A percentile compares a stretch with the other conserved stretches of the same genome.
Evolutionary conservation across 2,113 vertebrate genomes (phyloP).

Genomic region (Pseudorasbora parva): DNA sequence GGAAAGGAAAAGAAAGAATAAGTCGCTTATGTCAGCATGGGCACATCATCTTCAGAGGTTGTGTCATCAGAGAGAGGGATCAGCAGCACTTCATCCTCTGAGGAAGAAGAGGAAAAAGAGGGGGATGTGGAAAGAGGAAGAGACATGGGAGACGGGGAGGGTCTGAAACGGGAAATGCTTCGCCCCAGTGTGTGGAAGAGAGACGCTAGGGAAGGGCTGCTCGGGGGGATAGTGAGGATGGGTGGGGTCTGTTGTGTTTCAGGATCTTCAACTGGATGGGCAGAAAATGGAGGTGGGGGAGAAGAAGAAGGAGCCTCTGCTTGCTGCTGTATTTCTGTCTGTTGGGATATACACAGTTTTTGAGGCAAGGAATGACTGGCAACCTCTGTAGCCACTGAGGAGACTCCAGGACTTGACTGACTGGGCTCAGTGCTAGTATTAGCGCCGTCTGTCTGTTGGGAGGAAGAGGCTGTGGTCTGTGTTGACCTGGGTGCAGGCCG

Average conservation of each 20-base stretch:
- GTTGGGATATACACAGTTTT: slow-evolving; percentile 71
- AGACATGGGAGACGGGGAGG: slow-evolving; percentile 68
- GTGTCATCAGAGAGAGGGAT: slow-evolving; percentile 83
- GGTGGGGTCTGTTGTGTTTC: slow-evolving; percentile 58
- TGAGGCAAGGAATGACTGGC: slow-evolving; percentile 75
- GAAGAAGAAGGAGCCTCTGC: slow-evolving; percentile 43
- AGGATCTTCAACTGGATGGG: slow-evolving; percentile 28
- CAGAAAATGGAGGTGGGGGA: not conserved
- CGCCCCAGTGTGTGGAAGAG: slow-evolving; percentile 71
- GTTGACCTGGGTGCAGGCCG: slow-evolving; percentile 69
- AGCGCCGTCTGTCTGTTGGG: slow-evolving; percentile 64
- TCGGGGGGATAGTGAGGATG: slow-evolving; percentile 59
- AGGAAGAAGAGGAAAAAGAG: slow-evolving; percentile 70
- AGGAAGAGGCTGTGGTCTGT: slow-evolving; percentile 62
- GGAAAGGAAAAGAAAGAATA: not conserved
- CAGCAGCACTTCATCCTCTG: slow-evolving; percentile 86
- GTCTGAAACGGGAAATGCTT: slow-evolving; percentile 71
- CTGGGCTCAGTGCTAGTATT: slow-evolving; percentile 61
- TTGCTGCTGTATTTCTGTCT: slow-evolving; percentile 61
- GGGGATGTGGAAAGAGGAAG: slow-evolving; percentile 72
- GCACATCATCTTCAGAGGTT: slow-evolving; percentile 83
- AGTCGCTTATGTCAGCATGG: slow-evolving; percentile 80
- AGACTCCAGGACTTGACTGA: slow-evolving; percentile 61
- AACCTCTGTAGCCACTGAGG: slow-evolving; percentile 71
- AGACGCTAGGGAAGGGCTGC: slow-evolving; percentile 73